Evolutionary conservation across 2,888 invertebrate genomes (phyloP), one percentile per base, ranked within the genome.

Genomic region (Dorcus hopei): DNA sequence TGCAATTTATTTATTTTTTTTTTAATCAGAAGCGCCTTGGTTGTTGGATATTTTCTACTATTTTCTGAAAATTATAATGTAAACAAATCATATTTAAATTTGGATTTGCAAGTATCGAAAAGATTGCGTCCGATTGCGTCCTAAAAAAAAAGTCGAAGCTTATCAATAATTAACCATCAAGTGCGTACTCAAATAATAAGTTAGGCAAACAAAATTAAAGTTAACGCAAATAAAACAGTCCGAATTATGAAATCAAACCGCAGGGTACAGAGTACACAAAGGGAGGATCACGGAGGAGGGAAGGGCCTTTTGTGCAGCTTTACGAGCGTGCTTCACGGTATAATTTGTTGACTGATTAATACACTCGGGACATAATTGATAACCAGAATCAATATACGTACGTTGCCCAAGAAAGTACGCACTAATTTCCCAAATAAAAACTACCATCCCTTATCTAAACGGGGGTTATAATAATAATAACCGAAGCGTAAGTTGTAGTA

Each of bases 151-250:
- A 33, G 7, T 9, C 7, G 14, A 41, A 11, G 41, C 41, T 11
- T 14, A 41, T 11, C n/a, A 11, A 45, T 45, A 23, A 23, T 45
- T 45, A 45, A 16, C 38, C 58, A 55, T 58, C 54, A 65, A 67
- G 66, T 61, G 56, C 49, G 39, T 55, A 58, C 62, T 66, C 62
- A 61, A 67, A 69, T 70, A 71, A 73, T 70, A 71, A 66, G 69
- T 67, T 71, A 70, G 68, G 70, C 68, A 74, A 75, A 75, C 72
- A 74, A 69, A 72, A 74, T 72, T 73, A 74, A 74, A 74, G 73
- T 74, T 74, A 73, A 74, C 71, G 73, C 68, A 74, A 74, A 75
- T 73, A 74, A 68, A 67, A 65, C 69, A 69, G 70, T 57, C 66
- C 38, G 68, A 53, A 66, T 70, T 69, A 68, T 68, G 69, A 72